Percentiles rank a stretch among this genome's conserved stretches.
These are phyloP conservation scores for Maniola jurtina DNA, from an alignment of 1,140 invertebrate genomes.

Conservation along the genomic window DNA sequence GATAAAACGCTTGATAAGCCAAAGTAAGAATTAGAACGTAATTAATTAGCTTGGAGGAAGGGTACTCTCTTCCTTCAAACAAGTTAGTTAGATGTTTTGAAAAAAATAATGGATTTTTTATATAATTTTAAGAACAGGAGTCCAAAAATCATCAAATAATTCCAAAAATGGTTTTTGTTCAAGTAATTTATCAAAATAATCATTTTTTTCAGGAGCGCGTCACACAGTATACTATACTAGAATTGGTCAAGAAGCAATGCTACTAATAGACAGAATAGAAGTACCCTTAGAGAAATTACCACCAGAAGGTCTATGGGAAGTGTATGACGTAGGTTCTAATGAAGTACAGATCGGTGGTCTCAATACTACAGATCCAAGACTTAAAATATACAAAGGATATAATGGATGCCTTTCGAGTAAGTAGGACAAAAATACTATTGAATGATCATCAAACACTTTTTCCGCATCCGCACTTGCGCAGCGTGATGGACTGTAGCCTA, in stretches of 20 bases:
- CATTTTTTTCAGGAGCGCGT: conserved; percentile 79
- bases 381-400: conserved; percentile 90
- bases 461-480: no score
- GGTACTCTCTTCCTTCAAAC: no score
- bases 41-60: no score
- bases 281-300: conserved; percentile 84
- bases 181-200: no score
- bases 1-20: background rate
- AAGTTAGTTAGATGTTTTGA: no score
- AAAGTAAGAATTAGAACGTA: background rate
- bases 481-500: no score
- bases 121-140: no score
- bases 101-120: no score
- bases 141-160: no score
- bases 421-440: no score
- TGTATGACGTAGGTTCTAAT: conserved; percentile 83
- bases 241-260: conserved; percentile 83
- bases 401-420: conserved; percentile 94
- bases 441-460: no score
- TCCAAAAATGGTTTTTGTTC: no score
- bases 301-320: conserved; percentile 82
- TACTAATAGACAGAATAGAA: conserved; percentile 87
- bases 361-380: conserved; percentile 88
- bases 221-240: conserved; percentile 92
- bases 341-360: conserved; percentile 92